phyloP scores from a whole-genome alignment of 2,888 invertebrate genomes.

The Creontiades dilutus region DNA sequence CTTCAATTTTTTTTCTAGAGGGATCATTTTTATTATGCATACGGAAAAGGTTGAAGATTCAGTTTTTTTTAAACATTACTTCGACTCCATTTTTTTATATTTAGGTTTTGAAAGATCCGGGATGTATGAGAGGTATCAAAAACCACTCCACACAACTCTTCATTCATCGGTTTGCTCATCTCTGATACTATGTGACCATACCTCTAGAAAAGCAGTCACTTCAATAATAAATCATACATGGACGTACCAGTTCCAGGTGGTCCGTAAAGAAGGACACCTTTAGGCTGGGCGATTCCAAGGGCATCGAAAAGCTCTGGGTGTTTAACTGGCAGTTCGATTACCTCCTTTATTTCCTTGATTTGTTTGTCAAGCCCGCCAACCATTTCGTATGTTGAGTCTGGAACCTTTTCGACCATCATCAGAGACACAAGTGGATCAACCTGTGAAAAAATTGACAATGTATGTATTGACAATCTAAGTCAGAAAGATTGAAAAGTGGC shows the following conservation, averaged over 20 bases:
- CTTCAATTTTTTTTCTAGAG: too few species aligned
- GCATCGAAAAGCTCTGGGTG: constrained; percentile 99
- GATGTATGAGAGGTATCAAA: too few species aligned
- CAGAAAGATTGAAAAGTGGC: too few species aligned
- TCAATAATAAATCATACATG: not conserved
- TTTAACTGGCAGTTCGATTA: constrained; percentile 99
- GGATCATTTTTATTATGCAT: too few species aligned
- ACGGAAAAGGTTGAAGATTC: too few species aligned
- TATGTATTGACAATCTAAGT: not conserved
- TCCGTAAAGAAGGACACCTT: constrained; percentile 97
- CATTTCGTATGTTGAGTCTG: constrained; percentile 99
- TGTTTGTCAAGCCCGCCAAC: constrained; percentile 99
- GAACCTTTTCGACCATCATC: constrained; percentile 99
- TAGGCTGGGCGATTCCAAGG: constrained; percentile 98
- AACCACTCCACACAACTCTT: too few species aligned
- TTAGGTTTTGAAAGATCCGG: too few species aligned
- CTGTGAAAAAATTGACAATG: constrained; percentile 77
- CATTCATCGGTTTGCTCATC: too few species aligned
- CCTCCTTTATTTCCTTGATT: constrained; percentile 99
- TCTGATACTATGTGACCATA: too few species aligned
- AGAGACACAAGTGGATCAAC: constrained; percentile 99
- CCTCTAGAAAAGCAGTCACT: too few species aligned
- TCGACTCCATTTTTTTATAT: too few species aligned
- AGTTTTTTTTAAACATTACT: too few species aligned
- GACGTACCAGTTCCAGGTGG: constrained; percentile 89